Percentiles rank a stretch among this genome's conserved stretches.
Evolutionary conservation across 2,113 vertebrate species (phyloP).

Genomic region (Madoqua kirkii): DNA sequence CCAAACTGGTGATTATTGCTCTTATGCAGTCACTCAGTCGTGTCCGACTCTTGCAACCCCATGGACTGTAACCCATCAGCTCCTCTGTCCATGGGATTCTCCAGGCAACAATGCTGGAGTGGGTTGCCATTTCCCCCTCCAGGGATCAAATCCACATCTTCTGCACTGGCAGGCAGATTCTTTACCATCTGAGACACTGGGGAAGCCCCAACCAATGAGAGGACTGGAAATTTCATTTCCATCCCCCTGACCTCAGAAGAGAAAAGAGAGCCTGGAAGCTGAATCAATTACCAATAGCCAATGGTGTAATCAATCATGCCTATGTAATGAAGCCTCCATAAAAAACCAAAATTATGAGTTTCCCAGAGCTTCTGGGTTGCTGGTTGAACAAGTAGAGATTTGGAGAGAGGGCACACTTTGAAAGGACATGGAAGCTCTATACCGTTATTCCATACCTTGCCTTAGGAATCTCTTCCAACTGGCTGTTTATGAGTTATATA

Average conservation of each 20-base stretch:
- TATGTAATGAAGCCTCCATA: neutral
- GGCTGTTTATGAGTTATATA: neutral
- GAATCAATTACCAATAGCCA: neutral
- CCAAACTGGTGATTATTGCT: neutral
- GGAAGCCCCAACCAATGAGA: neutral
- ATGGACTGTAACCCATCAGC: neutral
- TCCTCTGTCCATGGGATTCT: neutral
- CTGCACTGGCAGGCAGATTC: neutral
- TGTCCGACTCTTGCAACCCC: fast-evolving
- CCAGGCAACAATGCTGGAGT: neutral
- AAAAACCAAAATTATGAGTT: neutral
- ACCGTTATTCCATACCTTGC: neutral
- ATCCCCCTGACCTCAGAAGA: neutral
- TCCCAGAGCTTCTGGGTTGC: neutral
- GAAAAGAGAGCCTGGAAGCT: neutral
- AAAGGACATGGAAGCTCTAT: neutral
- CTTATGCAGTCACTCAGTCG: neutral
- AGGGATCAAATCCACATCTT: neutral
- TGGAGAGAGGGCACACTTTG: neutral
- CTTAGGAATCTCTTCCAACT: neutral
- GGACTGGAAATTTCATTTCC: neutral
- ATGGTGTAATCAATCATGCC: neutral
- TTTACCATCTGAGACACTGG: neutral
- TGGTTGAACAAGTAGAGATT: neutral
- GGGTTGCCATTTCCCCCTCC: neutral